phyloP scores from a whole-genome alignment of 2,888 invertebrate species.

The Archips crataeganus region DNA sequence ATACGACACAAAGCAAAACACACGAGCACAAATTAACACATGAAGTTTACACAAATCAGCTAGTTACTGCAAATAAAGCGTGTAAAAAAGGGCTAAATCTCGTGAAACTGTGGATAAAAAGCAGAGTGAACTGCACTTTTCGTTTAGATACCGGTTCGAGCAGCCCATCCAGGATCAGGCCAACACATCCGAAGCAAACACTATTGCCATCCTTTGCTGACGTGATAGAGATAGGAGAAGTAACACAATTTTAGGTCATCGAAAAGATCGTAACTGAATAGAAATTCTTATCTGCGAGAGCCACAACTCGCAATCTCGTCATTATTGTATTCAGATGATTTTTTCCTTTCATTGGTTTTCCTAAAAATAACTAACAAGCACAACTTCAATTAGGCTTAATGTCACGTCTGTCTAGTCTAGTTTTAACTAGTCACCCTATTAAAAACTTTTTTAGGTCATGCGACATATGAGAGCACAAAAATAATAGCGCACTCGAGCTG shows the following conservation, averaged over 20 bases:
- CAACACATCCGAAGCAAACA: not conserved
- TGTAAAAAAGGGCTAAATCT: conserved; percentile 60
- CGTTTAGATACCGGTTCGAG: conserved; percentile 66
- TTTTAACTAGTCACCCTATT: conserved; percentile 39
- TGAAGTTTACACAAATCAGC: conserved; percentile 66
- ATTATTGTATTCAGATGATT: not conserved
- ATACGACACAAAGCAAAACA: conserved; percentile 24
- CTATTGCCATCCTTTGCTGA: conserved; percentile 11
- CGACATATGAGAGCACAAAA: conserved; percentile 34
- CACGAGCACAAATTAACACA: conserved; percentile 51
- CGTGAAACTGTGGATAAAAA: conserved; percentile 60
- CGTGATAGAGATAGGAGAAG: not conserved
- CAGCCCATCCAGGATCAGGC: not conserved
- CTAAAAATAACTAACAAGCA: not conserved
- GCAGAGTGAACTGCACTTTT: conserved; percentile 70
- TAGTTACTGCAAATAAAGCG: conserved; percentile 56
- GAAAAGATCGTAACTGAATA: not conserved
- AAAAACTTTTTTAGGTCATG: conserved; percentile 41
- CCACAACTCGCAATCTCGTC: not conserved
- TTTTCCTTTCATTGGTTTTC: conserved; percentile 7
- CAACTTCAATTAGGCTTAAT: conserved; percentile 3
- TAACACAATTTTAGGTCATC: not conserved
- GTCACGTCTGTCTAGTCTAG: conserved; percentile 14
- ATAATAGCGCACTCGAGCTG: conserved; percentile 32
- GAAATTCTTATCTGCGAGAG: not conserved